Percentiles rank a stretch among this genome's conserved stretches.
Conservation (phyloP, 2,797 vertebrate genomes). For the Arrhamphus sclerolepis region DNA sequence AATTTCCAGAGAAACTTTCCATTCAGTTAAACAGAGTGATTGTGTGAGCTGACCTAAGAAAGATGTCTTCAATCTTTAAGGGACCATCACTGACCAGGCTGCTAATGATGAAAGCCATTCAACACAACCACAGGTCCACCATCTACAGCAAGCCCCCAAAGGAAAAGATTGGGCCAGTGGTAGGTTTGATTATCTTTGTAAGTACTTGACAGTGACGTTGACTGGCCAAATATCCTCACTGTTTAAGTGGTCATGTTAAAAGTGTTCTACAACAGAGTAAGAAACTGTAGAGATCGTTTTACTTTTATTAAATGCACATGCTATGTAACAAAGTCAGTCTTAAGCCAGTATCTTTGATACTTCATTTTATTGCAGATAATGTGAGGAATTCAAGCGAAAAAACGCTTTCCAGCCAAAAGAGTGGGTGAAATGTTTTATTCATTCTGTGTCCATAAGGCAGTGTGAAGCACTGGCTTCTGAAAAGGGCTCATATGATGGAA, state of each 20-base stretch:
- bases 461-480: slow-evolving; percentile 42
- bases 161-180: slow-evolving; percentile 80
- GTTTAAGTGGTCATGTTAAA: not conserved
- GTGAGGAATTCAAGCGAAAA: slow-evolving; percentile 64
- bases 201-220: slow-evolving; percentile 2
- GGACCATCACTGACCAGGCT: slow-evolving; percentile 36
- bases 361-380: slow-evolving; percentile 53
- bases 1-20: slow-evolving; percentile 36
- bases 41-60: slow-evolving; percentile 29
- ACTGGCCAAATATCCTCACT: too few relatives aligned
- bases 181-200: slow-evolving; percentile 65
- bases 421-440: slow-evolving; percentile 71
- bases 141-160: slow-evolving; percentile 81
- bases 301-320: too few relatives aligned
- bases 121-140: slow-evolving; percentile 56
- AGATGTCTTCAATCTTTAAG: slow-evolving; percentile 67
- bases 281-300: too few relatives aligned
- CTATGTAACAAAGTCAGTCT: slow-evolving; percentile 4
- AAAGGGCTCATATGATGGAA: slow-evolving; percentile 57
- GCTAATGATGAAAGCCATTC: slow-evolving; percentile 40
- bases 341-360: slow-evolving; percentile 31
- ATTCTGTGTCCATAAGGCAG: slow-evolving; percentile 69
- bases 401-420: slow-evolving; percentile 40
- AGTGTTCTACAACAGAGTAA: not conserved
- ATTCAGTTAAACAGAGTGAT: slow-evolving; percentile 22